phyloP scores from a whole-genome alignment of 2,888 invertebrate species.

The Acrocera orbiculus region DNA sequence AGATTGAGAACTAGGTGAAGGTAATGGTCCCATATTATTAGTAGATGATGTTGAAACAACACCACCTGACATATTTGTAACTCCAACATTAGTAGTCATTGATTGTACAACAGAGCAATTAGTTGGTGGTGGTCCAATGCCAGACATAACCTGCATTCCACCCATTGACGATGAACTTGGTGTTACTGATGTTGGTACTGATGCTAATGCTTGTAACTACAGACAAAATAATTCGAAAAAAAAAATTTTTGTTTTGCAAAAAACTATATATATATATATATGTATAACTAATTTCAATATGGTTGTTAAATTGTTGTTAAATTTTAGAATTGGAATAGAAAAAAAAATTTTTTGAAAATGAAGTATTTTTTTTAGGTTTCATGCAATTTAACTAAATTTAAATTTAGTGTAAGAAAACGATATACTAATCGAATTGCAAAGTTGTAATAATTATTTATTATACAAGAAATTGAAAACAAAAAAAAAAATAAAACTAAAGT shows the following conservation, averaged over 20 bases:
- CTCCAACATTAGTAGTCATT: slow-evolving; percentile 16
- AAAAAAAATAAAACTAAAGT: no score
- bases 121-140: slow-evolving; percentile 13
- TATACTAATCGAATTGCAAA: no score
- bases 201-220: slow-evolving; percentile 32
- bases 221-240: slow-evolving; percentile 13
- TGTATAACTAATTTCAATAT: background rate
- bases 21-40: slow-evolving; percentile 9
- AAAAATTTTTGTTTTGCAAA: slow-evolving; percentile 10
- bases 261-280: slow-evolving; percentile 1
- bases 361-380: no score
- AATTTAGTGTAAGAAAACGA: no score
- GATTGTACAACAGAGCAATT: slow-evolving; percentile 14
- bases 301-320: no score
- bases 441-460: no score
- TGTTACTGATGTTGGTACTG: slow-evolving; percentile 27
- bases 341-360: no score
- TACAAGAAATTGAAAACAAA: no score
- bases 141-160: slow-evolving; percentile 23
- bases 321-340: no score
- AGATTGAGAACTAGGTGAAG: slow-evolving; percentile 16
- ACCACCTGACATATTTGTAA: slow-evolving; percentile 4
- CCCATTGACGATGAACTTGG: slow-evolving; percentile 17
- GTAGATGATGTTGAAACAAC: slow-evolving; percentile 6
- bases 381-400: no score